Percentiles rank a stretch among this genome's conserved stretches.
These are phyloP conservation scores for Florisuga fusca DNA, from an alignment of 2,797 vertebrate genomes.

Conservation along the genomic window DNA sequence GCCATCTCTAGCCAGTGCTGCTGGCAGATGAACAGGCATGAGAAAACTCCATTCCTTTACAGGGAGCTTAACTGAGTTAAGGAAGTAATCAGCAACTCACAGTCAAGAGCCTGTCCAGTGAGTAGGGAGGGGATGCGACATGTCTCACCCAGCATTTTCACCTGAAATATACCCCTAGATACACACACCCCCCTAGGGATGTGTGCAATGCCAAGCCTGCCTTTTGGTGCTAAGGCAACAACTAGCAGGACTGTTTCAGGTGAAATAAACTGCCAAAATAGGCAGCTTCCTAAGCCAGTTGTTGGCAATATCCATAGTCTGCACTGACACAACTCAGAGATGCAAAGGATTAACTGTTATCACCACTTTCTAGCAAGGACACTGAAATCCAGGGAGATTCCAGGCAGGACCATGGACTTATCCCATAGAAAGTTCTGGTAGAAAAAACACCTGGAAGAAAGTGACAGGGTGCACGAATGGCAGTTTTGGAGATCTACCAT, in stretches of 20 bases:
- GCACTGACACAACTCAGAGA: background rate
- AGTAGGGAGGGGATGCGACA: background rate
- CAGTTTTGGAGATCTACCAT: background rate
- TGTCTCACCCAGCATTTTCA: background rate
- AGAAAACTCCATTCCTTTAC: background rate
- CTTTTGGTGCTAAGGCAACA: background rate
- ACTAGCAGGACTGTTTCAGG: background rate
- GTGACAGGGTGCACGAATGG: background rate
- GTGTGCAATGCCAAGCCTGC: accelerated
- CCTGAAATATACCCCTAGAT: background rate
- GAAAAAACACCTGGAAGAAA: background rate
- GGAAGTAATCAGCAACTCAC: background rate
- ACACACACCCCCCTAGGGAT: background rate
- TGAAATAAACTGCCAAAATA: background rate
- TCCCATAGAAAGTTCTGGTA: background rate
- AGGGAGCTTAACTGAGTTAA: background rate
- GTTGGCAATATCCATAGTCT: background rate
- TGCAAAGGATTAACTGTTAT: background rate
- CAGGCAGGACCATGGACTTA: background rate
- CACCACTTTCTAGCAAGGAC: background rate
- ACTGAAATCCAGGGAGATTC: background rate
- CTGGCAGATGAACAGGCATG: background rate
- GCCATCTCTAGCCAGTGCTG: background rate
- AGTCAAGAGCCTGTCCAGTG: background rate
- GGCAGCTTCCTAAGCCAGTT: background rate